Evolutionary conservation across 2,797 vertebrate species (phyloP).

Genomic region (Orientallactaga sibirica): DNA sequence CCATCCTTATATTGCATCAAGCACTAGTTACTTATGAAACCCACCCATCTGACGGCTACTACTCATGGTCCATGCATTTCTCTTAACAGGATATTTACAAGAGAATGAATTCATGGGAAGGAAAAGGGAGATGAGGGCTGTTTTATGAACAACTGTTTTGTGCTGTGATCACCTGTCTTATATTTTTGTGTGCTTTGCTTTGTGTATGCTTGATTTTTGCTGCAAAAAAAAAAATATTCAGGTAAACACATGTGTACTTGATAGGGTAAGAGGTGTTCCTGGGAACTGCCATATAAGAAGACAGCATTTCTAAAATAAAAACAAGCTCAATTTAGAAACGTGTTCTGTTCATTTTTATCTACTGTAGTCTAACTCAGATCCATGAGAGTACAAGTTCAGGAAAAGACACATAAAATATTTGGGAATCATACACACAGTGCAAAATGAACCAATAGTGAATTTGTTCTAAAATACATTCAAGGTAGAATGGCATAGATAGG

Average conservation of each 20-base stretch:
- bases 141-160: background rate
- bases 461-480: background rate
- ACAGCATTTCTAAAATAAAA: constrained; percentile 62
- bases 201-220: constrained; percentile 22
- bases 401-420: background rate
- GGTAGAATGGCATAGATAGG: no score
- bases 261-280: background rate
- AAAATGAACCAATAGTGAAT: constrained; percentile 34
- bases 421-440: background rate
- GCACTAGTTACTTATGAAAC: background rate
- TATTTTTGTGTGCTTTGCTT: constrained; percentile 1
- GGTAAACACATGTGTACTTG: background rate
- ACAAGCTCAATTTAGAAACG: background rate
- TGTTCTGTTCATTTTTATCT: constrained; percentile 37
- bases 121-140: background rate
- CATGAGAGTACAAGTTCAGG: background rate
- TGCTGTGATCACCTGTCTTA: background rate
- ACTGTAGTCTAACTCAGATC: background rate
- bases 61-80: background rate
- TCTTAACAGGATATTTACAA: background rate
- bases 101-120: background rate
- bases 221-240: background rate
- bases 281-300: background rate
- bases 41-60: background rate
- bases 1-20: no score